Conservation (phyloP, 2,797 vertebrate genomes). For the Microctenopoma lineatum region DNA sequence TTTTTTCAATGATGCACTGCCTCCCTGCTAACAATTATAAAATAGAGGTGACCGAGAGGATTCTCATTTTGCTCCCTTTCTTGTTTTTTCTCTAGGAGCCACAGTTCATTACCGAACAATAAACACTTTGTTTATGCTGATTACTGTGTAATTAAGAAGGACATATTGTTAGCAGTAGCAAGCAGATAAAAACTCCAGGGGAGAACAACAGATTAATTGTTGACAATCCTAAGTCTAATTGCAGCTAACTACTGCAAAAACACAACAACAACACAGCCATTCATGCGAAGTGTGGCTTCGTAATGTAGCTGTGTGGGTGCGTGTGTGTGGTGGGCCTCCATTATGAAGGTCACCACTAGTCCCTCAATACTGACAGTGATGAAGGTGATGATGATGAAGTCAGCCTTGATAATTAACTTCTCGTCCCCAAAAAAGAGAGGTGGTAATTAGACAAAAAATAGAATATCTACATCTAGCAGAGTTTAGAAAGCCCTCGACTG, state of each 20-base stretch:
- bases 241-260: constrained; percentile 63
- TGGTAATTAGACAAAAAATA: constrained; percentile 39
- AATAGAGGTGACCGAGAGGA: constrained; percentile 44
- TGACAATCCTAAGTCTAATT: constrained; percentile 69
- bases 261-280: constrained; percentile 35
- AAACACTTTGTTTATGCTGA: constrained; percentile 69
- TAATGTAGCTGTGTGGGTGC: constrained; percentile 3
- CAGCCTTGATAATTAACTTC: constrained; percentile 38
- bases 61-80: constrained; percentile 16
- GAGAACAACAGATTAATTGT: constrained; percentile 66
- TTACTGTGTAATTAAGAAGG: constrained; percentile 74
- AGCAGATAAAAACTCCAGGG: constrained; percentile 56
- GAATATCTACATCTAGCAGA: constrained; percentile 20
- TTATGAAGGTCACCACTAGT: constrained; percentile 50
- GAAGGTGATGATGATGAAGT: constrained; percentile 23
- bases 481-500: constrained; percentile 22
- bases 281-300: constrained; percentile 43
- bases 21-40: constrained; percentile 6
- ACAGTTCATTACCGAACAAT: constrained; percentile 70
- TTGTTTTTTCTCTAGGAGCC: constrained; percentile 27
- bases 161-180: constrained; percentile 63
- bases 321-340: constrained; percentile 2
- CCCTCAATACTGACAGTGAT: constrained; percentile 6
- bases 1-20: constrained; percentile 1
- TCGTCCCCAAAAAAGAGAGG: constrained; percentile 14